A percentile compares a stretch with the other conserved stretches of the same genome.
Evolutionary conservation across 2,797 vertebrate genomes (phyloP).

Genomic region (Molossus alvarezi): DNA sequence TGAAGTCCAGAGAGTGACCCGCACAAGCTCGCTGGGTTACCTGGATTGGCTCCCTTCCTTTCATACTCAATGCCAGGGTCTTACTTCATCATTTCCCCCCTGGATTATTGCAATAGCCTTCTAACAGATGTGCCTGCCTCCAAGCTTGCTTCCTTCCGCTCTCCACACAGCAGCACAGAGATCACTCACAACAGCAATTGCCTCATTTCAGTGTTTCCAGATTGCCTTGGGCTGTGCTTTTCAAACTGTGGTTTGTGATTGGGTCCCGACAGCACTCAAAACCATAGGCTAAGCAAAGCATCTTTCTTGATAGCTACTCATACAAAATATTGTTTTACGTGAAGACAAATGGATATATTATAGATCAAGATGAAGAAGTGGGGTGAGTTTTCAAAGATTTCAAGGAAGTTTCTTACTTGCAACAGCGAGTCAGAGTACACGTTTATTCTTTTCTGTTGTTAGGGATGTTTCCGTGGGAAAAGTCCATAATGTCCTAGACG

Average conservation of each 20-base stretch:
- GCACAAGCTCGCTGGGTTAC: neutral
- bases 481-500: neutral
- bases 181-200: neutral
- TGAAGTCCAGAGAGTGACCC: neutral
- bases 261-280: neutral
- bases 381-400: conserved; percentile 3
- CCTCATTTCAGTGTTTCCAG: neutral
- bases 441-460: neutral
- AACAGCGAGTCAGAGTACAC: neutral
- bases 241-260: neutral
- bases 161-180: neutral
- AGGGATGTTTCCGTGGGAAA: neutral
- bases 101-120: no score
- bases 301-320: neutral
- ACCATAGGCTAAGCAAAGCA: neutral
- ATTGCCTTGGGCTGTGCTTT: neutral
- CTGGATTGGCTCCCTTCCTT: neutral
- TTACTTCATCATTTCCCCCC: neutral
- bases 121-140: neutral
- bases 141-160: neutral
- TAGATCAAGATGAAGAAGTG: neutral
- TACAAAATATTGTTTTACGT: conserved; percentile 3
- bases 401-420: conserved; percentile 10
- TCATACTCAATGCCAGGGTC: neutral
- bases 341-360: conserved; percentile 4